Base-by-base conservation (phyloP, 2,113 vertebrate genomes). In the Leptocoma aspasia region DNA sequence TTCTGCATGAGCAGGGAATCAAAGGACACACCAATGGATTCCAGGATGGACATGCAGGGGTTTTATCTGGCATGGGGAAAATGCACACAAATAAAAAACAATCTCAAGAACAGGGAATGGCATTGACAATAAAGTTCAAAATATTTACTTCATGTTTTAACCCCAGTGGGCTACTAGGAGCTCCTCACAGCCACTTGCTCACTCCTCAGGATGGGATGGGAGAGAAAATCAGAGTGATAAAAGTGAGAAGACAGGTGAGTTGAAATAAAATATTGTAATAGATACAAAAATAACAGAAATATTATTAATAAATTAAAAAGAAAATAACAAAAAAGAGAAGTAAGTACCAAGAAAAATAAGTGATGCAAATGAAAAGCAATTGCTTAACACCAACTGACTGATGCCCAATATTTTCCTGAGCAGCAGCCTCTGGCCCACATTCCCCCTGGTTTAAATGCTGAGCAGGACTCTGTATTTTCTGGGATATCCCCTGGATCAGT, bases 171-270 rank as follows among this genome's bases (percentile, higher is more conserved):
- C 9, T 60, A 8, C n/a, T 21, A 20, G 31, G 35, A n/a, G 9
- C 11, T 20, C 33, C 45, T 20, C 69, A 26, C 6, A 47, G n/a
- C 15, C 5, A 7, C 28, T 27, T 0, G 0, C 3, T 66, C 16
- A 14, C 9, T 53, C 11, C 70, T 68, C 63, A 54, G 12, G 14
- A 8, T 41, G 45, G n/a, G 9, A 35, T 15, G 13, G 26, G 14
- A 44, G 39, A 60, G 53, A 68, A 16, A 82, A 76, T 6, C 15
- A 23, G 24, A 47, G 12, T 22, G 33, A 30, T 39, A 39, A 66
- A 82, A 52, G 14, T 12, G 8, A 66, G 28, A 47, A 53, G 35
- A 37, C 41, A 19, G 9, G 9, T 53, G 26, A 10, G 2, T 33
- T 49, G 35, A 61, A 6, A 26, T 19, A 61, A 82, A 69, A 49